Percentiles rank a stretch among this genome's conserved stretches.
These are phyloP conservation scores for Aphaenogaster rudis DNA, from an alignment of 1,140 invertebrate species.

Conservation along the genomic window DNA sequence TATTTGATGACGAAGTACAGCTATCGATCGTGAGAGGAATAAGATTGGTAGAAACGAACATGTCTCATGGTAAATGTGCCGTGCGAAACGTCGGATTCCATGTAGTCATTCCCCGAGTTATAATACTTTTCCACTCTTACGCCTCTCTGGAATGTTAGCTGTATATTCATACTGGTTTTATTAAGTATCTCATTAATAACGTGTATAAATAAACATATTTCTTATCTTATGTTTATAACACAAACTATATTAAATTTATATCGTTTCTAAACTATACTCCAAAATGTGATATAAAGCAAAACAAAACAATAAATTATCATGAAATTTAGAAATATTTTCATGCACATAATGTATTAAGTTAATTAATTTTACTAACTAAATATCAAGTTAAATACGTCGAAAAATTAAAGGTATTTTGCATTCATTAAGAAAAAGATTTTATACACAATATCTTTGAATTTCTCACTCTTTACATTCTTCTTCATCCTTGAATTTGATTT, in stretches of 20 bases:
- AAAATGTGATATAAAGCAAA: not conserved
- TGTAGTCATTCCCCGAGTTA: conserved; percentile 16
- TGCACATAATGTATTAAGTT: not conserved
- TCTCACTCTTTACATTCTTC: not conserved
- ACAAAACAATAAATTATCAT: not conserved
- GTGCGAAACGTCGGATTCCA: conserved; percentile 24
- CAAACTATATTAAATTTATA: not conserved
- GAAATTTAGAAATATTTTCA: not conserved
- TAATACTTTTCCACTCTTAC: conserved; percentile 49
- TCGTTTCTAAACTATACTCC: not conserved
- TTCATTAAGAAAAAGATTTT: not conserved
- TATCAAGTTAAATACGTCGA: not conserved
- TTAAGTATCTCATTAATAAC: not conserved
- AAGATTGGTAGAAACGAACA: conserved; percentile 8
- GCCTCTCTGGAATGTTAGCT: conserved; percentile 15
- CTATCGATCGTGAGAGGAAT: not conserved
- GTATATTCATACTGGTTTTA: not conserved
- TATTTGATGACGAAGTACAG: not conserved
- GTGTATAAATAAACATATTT: not conserved
- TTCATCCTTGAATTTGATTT: not conserved
- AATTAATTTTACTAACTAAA: conserved; percentile 4
- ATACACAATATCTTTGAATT: not conserved
- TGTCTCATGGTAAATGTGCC: conserved; percentile 36
- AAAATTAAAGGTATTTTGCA: not conserved
- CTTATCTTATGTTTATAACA: not conserved